A percentile compares a stretch with the other conserved stretches of the same genome.
phyloP scores from a whole-genome alignment of 2,113 vertebrate genomes.

The Thymallus thymallus region DNA sequence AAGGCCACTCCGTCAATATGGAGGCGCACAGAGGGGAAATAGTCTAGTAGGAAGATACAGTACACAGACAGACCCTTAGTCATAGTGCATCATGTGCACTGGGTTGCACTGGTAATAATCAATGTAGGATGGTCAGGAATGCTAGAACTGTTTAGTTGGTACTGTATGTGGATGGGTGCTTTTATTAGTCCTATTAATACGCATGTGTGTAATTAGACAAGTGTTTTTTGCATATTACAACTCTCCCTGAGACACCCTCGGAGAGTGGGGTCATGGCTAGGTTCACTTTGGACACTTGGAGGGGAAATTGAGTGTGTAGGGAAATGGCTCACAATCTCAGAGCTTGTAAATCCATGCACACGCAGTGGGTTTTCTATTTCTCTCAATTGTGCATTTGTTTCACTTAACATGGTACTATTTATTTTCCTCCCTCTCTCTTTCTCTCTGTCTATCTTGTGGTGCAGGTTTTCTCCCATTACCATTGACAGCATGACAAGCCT shows the following conservation, averaged over 20 bases:
- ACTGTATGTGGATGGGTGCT: no score
- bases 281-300: background rate
- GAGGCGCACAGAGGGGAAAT: slow-evolving; percentile 16
- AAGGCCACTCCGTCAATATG: slow-evolving; percentile 38
- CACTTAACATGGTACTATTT: background rate
- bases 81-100: background rate
- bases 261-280: background rate
- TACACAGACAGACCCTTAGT: slow-evolving; percentile 17
- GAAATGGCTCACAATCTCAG: background rate
- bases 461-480: slow-evolving; percentile 98
- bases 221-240: no score
- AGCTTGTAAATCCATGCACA: background rate
- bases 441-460: slow-evolving; percentile 18
- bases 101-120: no score
- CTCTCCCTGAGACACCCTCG: no score
- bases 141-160: no score
- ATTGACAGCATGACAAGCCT: slow-evolving; percentile 99
- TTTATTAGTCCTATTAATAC: background rate
- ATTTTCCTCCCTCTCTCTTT: background rate
- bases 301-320: slow-evolving; percentile 5
- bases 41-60: slow-evolving; percentile 16
- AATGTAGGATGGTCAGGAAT: no score
- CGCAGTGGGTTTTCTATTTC: background rate
- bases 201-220: no score
- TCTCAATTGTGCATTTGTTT: slow-evolving; percentile 13